Conservation (phyloP, 2,113 vertebrate genomes). For the Indri indri region DNA sequence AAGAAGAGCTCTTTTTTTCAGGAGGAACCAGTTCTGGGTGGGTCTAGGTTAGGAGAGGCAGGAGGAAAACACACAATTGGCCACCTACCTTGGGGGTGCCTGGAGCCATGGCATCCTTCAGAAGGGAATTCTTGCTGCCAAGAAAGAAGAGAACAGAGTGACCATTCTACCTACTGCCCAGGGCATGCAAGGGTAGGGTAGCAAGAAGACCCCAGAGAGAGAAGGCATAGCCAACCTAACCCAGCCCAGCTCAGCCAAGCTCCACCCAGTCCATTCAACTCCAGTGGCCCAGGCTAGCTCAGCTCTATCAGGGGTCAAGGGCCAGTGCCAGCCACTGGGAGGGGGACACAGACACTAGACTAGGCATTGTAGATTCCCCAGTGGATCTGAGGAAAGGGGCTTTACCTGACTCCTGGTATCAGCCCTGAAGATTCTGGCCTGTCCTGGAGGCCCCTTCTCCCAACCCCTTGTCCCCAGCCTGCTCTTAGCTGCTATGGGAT, state of each 20-base stretch:
- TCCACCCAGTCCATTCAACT: background rate
- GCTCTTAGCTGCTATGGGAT: slow-evolving; percentile 73
- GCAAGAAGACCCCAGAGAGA: slow-evolving; percentile 31
- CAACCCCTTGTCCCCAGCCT: background rate
- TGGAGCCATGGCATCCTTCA: slow-evolving; percentile 93
- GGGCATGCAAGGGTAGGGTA: background rate
- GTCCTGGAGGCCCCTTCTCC: background rate
- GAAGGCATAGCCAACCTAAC: slow-evolving; percentile 48
- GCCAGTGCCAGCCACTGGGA: background rate
- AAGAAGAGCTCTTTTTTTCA: background rate
- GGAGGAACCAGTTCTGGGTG: background rate
- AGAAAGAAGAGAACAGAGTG: slow-evolving; percentile 82
- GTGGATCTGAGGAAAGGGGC: background rate
- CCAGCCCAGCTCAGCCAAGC: background rate
- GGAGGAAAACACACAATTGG: slow-evolving; percentile 36
- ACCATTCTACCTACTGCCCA: slow-evolving; percentile 57
- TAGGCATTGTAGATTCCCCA: background rate
- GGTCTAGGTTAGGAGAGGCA: background rate
- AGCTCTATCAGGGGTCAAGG: background rate
- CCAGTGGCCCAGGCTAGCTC: background rate
- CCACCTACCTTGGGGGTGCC: slow-evolving; percentile 97
- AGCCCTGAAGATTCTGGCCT: slow-evolving; percentile 35
- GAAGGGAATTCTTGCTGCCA: slow-evolving; percentile 93
- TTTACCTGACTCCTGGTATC: slow-evolving; percentile 47
- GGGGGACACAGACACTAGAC: background rate